Evolutionary conservation across 35 echinoderm and acorn worm species (phyloP).

Genomic region (Acanthaster planci): DNA sequence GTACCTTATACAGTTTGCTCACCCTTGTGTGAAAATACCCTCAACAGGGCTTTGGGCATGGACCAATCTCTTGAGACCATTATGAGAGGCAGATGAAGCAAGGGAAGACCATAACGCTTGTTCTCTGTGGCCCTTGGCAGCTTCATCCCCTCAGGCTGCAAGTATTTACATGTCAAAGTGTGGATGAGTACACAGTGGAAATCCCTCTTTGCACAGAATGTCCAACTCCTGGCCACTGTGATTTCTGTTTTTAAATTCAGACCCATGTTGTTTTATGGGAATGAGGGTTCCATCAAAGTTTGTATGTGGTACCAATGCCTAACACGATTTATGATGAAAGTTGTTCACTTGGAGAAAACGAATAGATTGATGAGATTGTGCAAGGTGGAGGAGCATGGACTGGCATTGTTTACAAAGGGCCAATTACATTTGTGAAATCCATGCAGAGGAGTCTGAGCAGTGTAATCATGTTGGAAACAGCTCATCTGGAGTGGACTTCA

Average conservation of each 20-base stretch:
- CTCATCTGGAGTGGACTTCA: no score
- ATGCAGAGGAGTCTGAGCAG: no score
- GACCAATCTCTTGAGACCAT: constrained; percentile 30
- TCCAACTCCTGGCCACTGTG: neutral
- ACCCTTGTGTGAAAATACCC: constrained; percentile 31
- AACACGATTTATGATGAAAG: no score
- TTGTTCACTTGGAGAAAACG: no score
- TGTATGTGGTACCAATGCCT: no score
- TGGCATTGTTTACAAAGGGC: no score
- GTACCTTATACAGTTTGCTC: constrained; percentile 6
- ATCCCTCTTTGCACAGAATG: no score
- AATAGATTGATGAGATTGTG: no score
- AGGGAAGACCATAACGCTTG: neutral
- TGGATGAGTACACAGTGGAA: no score
- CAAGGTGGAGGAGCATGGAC: no score
- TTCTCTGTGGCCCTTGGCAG: neutral
- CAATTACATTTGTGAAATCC: no score
- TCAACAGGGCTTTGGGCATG: constrained; percentile 25
- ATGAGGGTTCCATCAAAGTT: neutral
- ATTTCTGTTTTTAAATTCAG: constrained; percentile 18
- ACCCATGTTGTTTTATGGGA: neutral
- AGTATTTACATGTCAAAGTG: constrained; percentile 15
- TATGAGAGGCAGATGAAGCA: constrained; percentile 21
- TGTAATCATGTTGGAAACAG: no score
- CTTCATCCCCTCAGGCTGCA: neutral